Conservation (phyloP, 2,113 vertebrate genomes). For the Dascyllus trimaculatus region DNA sequence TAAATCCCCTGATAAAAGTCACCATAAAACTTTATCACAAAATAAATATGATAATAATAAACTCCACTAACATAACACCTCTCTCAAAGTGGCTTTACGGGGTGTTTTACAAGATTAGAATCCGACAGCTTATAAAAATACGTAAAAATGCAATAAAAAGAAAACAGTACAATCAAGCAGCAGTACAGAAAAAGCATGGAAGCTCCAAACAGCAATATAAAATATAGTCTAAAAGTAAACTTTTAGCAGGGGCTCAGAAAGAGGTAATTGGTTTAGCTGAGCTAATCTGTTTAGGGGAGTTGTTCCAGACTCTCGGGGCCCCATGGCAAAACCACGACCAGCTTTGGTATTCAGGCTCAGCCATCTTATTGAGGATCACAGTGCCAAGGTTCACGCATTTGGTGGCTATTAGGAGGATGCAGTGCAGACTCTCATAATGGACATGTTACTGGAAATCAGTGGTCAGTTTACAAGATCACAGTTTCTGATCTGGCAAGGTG, state of each 20-base stretch:
- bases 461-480: background rate
- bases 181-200: conserved; percentile 5
- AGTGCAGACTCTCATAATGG: background rate
- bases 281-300: conserved; percentile 11
- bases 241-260: background rate
- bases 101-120: conserved; percentile 40
- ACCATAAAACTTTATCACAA: conserved; percentile 21
- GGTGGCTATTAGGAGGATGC: background rate
- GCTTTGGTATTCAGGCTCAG: no score
- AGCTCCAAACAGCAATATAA: background rate
- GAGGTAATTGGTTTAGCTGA: conserved; percentile 1
- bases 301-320: conserved; percentile 3
- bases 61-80: conserved; percentile 5
- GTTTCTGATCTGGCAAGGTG: background rate
- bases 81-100: conserved; percentile 30
- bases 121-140: conserved; percentile 22
- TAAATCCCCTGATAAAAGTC: conserved; percentile 9
- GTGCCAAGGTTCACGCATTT: background rate
- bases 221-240: conserved; percentile 15
- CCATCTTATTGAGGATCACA: no score
- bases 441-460: background rate
- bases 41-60: conserved; percentile 22
- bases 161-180: conserved; percentile 7
- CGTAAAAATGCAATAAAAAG: conserved; percentile 26
- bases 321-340: background rate